Percentiles rank a stretch among this genome's conserved stretches.
Evolutionary conservation across 2,113 vertebrate species (phyloP).

Genomic region (Brachypteracias leptosomus): DNA sequence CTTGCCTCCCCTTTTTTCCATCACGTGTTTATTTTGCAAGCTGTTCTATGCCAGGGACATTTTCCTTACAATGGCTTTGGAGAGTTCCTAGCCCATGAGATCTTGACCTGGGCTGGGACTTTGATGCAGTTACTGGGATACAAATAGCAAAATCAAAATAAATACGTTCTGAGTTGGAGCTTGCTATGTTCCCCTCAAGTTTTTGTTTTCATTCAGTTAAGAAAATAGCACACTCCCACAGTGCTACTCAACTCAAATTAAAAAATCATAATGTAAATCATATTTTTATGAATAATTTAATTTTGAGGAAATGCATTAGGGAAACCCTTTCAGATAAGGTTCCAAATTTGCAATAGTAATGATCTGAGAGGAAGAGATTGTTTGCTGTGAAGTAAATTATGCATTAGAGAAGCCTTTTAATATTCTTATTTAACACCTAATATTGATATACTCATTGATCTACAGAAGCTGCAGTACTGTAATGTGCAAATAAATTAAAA

Average conservation of each 20-base stretch:
- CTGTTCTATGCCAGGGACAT: neutral
- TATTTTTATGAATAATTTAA: slow-evolving; percentile 55
- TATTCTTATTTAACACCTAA: slow-evolving; percentile 43
- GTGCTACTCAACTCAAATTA: slow-evolving; percentile 22
- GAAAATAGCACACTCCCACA: slow-evolving; percentile 28
- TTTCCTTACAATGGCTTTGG: neutral
- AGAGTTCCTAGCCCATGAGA: neutral
- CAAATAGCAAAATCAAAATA: neutral
- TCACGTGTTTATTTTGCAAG: neutral
- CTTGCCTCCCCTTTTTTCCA: neutral
- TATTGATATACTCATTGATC: slow-evolving; percentile 14
- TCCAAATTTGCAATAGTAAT: slow-evolving; percentile 36
- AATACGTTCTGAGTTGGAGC: neutral
- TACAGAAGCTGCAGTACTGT: neutral
- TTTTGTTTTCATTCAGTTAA: neutral
- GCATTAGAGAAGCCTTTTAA: slow-evolving; percentile 17
- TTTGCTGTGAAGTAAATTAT: slow-evolving; percentile 43
- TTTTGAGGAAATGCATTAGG: slow-evolving; percentile 27
- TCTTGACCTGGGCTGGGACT: neutral
- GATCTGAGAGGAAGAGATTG: slow-evolving; percentile 28
- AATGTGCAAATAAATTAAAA: slow-evolving; percentile 32
- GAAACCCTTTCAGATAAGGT: slow-evolving; percentile 34
- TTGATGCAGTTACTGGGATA: neutral
- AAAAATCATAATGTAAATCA: slow-evolving; percentile 31
- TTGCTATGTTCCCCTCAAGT: neutral